Percentiles rank a stretch among this genome's conserved stretches.
Conservation (phyloP, 2,888 invertebrate genomes). For the Ormyrus pomaceus region DNA sequence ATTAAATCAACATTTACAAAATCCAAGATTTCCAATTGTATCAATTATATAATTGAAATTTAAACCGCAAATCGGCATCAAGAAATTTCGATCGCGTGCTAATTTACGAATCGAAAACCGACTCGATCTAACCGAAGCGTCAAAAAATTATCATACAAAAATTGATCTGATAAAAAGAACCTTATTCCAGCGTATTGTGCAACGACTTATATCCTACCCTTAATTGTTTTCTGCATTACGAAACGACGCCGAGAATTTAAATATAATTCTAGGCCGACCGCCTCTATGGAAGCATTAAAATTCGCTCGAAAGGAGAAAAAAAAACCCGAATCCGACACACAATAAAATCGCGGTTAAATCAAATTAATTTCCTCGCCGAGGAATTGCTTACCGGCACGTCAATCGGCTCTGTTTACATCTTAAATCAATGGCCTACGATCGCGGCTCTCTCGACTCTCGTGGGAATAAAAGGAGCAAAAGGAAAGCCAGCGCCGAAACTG, state of each 20-base stretch:
- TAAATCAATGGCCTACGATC: slow-evolving; percentile 40
- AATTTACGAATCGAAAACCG: slow-evolving; percentile 18
- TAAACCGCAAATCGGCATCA: slow-evolving; percentile 27
- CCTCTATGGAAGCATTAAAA: not conserved
- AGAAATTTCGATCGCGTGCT: slow-evolving; percentile 14
- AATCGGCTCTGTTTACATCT: slow-evolving; percentile 43
- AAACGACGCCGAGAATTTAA: slow-evolving; percentile 21
- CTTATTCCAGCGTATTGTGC: not conserved
- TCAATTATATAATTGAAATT: slow-evolving; percentile 40
- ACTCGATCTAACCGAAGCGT: not conserved
- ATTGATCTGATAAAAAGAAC: not conserved
- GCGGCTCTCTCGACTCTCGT: slow-evolving; percentile 11
- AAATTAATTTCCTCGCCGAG: slow-evolving; percentile 31
- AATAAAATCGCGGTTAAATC: slow-evolving; percentile 29
- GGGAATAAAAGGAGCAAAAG: slow-evolving; percentile 41
- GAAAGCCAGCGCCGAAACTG: slow-evolving; percentile 39
- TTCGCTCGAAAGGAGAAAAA: not conserved
- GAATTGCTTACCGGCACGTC: slow-evolving; percentile 25
- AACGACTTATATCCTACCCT: not conserved
- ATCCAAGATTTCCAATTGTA: slow-evolving; percentile 14
- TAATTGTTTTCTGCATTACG: not conserved
- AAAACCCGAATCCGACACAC: not conserved
- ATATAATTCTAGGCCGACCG: not conserved
- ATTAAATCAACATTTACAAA: not conserved
- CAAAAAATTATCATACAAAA: not conserved